Conservation (phyloP, 2,888 invertebrate species). For the Drosophila parthenogenetica region DNA sequence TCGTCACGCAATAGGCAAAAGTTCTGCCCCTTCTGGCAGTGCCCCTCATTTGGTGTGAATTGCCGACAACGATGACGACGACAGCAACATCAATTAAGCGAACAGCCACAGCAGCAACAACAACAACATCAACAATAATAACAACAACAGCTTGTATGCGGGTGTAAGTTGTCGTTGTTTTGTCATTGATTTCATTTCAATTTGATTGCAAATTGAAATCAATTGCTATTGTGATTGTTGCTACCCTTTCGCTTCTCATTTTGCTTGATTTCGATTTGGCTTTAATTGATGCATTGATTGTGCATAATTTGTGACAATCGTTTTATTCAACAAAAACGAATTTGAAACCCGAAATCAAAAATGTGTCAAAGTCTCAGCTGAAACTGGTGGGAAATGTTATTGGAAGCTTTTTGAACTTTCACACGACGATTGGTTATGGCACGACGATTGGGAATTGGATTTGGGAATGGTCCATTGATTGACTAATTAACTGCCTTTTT, state of each 20-base stretch:
- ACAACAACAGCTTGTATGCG: conserved; percentile 57
- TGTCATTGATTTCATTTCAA: conserved; percentile 79
- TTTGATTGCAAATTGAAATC: conserved; percentile 81
- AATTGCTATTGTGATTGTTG: conserved; percentile 54
- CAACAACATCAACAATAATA: conserved; percentile 32
- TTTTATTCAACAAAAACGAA: conserved; percentile 34
- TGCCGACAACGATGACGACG: conserved; percentile 35
- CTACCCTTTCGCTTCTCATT: conserved; percentile 14
- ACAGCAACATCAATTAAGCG: conserved; percentile 71
- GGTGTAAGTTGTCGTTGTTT: conserved; percentile 76
- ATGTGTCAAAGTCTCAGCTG: not conserved
- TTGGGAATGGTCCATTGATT: conserved; percentile 49
- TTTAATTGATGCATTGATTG: conserved; percentile 82
- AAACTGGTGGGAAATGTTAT: conserved; percentile 32
- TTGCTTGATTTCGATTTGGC: conserved; percentile 35
- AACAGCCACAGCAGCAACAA: conserved; percentile 34
- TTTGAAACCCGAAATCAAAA: conserved; percentile 12
- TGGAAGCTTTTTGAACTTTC: conserved; percentile 39
- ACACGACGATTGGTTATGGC: conserved; percentile 54
- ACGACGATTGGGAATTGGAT: conserved; percentile 3
- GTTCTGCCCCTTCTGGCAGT: conserved; percentile 20
- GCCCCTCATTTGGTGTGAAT: conserved; percentile 12
- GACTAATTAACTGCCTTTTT: conserved; percentile 70
- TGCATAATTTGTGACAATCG: conserved; percentile 82
- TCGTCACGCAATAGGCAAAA: conserved; percentile 64